Evolutionary conservation across 2,888 invertebrate genomes (phyloP).

Genomic region (Zaprionus bogoriensis): DNA sequence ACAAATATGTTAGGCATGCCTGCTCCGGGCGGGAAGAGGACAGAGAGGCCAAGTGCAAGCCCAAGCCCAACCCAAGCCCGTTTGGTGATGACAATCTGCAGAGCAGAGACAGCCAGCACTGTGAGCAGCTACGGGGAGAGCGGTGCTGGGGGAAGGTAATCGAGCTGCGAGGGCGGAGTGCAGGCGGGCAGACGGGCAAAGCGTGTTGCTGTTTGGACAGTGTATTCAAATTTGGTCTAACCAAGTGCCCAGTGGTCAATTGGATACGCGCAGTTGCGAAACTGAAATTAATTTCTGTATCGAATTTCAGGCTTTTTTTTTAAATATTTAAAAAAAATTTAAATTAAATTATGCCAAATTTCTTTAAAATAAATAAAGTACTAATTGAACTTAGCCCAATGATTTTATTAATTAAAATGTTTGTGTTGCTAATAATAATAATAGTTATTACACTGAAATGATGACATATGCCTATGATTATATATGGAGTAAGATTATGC

Average conservation of each 20-base stretch:
- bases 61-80: conserved; percentile 8
- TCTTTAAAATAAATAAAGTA: too few relatives aligned
- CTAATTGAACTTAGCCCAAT: too few relatives aligned
- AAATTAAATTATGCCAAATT: too few relatives aligned
- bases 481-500: too few relatives aligned
- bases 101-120: conserved; percentile 46
- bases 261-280: not conserved
- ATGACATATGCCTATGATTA: too few relatives aligned
- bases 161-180: conserved; percentile 17
- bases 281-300: too few relatives aligned
- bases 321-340: not conserved
- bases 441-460: too few relatives aligned
- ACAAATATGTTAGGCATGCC: conserved; percentile 38
- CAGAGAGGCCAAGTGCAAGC: not conserved
- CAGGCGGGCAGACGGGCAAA: too few relatives aligned
- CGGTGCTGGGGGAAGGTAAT: not conserved
- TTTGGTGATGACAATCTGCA: conserved; percentile 65
- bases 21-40: not conserved
- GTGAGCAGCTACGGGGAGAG: conserved; percentile 13
- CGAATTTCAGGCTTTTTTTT: too few relatives aligned
- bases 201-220: conserved; percentile 28
- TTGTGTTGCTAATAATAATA: too few relatives aligned
- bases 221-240: conserved; percentile 7
- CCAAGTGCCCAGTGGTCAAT: conserved; percentile 46
- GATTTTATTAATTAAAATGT: too few relatives aligned